These are phyloP conservation scores for Plumapathes pennacea DNA, from an alignment of 92 coral and sea anemone species.

Conservation along the genomic window DNA sequence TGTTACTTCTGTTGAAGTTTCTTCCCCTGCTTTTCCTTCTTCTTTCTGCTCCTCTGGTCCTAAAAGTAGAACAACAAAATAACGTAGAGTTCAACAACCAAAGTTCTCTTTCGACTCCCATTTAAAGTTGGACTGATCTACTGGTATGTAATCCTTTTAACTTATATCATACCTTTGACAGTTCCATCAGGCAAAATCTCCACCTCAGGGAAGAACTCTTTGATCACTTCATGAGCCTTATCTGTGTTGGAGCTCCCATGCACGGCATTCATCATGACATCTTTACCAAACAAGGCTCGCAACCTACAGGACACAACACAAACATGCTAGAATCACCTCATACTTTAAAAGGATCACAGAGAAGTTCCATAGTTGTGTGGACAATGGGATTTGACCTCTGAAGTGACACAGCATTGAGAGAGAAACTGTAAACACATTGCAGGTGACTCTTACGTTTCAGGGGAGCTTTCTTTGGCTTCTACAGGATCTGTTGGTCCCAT, in stretches of 20 bases:
- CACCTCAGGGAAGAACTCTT: slow-evolving; percentile 89
- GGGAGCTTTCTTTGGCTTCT: slow-evolving; percentile 83
- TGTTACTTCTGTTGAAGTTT: slow-evolving; percentile 1
- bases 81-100: not conserved
- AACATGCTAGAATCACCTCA: not conserved
- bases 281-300: slow-evolving; percentile 90
- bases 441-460: slow-evolving; percentile 84
- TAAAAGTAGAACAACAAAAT: not conserved
- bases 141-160: not conserved
- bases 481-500: slow-evolving; percentile 99
- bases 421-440: too few relatives aligned
- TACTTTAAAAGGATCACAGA: not conserved
- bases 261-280: slow-evolving; percentile 85
- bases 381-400: too few relatives aligned
- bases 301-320: slow-evolving; percentile 43
- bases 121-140: not conserved
- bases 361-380: not conserved
- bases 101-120: too few relatives aligned
- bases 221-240: slow-evolving; percentile 76
- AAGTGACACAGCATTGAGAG: not conserved
- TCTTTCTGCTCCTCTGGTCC: slow-evolving; percentile 35
- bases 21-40: slow-evolving; percentile 14
- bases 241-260: slow-evolving; percentile 90
- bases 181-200: slow-evolving; percentile 88
- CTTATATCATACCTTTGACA: slow-evolving; percentile 57